Evolutionary conservation across 2,113 vertebrate genomes (phyloP), one percentile per base, ranked within the genome.

Genomic region (Neotoma lepida): DNA sequence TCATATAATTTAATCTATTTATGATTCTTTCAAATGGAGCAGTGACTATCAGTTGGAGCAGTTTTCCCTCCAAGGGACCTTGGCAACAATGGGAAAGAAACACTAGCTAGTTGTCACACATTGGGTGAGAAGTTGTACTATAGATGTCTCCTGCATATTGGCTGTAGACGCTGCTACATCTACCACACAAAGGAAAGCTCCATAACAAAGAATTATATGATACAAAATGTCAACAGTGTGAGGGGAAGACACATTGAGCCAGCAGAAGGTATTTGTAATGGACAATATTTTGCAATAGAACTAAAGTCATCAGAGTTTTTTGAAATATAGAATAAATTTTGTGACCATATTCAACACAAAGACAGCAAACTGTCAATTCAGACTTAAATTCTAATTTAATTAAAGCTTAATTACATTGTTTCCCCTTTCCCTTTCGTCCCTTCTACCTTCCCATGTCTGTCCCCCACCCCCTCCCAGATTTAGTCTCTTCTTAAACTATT

Each of bases 261-360:
- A 78, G 14, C 51, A 35, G 6, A 58, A 88, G 28, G 44, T 77
- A 46, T 63, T 94, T 91, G 70, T 46, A 94, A 58, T 17, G 30
- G 33, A 2, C 54, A 71, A 71, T 20, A 22, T 71, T 86, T 6
- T 70, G 33, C 4, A 12, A 84, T 44, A 1, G 22, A 39, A n/a
- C 1, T 58, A 24, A 41, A 39, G 5, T 24, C 20, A 61, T 46
- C 6, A 30, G 35, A 90, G 9, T 4, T 4, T 46, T 58, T 41
- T 87, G 49, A 93, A 93, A 91, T 73, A n/a, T 17, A 54, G 24
- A 88, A 71, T 64, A 76, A 49, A 61, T 15, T 54, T 93, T 90
- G 54, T 54, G 41, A 89, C 33, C 39, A 87, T 49, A 82, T 24
- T 64, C 51, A 71, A 12, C 3, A 2, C 82, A 56, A 56, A 80